Conservation (phyloP, 2,113 vertebrate genomes). For the Sorex araneus region DNA sequence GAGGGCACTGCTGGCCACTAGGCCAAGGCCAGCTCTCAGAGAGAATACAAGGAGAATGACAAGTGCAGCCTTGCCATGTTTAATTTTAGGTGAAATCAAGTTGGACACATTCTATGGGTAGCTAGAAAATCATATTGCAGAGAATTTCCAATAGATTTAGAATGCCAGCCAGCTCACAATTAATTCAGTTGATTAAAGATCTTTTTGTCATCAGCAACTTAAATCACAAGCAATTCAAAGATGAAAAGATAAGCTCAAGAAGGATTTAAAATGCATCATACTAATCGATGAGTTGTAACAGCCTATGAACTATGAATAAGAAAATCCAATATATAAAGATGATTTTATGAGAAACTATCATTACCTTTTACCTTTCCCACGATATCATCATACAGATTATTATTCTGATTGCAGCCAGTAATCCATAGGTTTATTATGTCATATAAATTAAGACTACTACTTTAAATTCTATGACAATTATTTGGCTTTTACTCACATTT, state of each 20-base stretch:
- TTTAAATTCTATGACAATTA: constrained; percentile 37
- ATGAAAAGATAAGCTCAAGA: constrained; percentile 3
- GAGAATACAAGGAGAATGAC: background rate
- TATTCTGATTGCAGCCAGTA: constrained; percentile 51
- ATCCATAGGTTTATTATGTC: constrained; percentile 23
- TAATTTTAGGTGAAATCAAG: constrained; percentile 34
- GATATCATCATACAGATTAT: constrained; percentile 19
- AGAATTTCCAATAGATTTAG: constrained; percentile 33
- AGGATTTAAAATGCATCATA: constrained; percentile 22
- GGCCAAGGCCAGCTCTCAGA: background rate
- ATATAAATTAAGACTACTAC: constrained; percentile 21
- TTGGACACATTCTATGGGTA: background rate
- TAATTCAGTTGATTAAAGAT: constrained; percentile 28
- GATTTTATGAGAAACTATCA: constrained; percentile 36
- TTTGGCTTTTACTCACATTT: constrained; percentile 55
- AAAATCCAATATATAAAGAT: constrained; percentile 30
- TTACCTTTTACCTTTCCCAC: constrained; percentile 9
- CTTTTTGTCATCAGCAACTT: constrained; percentile 34
- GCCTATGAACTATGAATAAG: constrained; percentile 34
- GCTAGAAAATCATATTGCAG: constrained; percentile 37
- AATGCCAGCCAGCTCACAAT: constrained; percentile 10
- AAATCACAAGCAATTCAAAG: constrained; percentile 51
- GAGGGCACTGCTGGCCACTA: background rate
- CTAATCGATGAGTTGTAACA: background rate
- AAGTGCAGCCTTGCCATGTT: constrained; percentile 27